Percentiles rank a stretch among this genome's conserved stretches.
Evolutionary conservation across 2,888 invertebrate species (phyloP).

Genomic region (Nipponacmea schrenckii): DNA sequence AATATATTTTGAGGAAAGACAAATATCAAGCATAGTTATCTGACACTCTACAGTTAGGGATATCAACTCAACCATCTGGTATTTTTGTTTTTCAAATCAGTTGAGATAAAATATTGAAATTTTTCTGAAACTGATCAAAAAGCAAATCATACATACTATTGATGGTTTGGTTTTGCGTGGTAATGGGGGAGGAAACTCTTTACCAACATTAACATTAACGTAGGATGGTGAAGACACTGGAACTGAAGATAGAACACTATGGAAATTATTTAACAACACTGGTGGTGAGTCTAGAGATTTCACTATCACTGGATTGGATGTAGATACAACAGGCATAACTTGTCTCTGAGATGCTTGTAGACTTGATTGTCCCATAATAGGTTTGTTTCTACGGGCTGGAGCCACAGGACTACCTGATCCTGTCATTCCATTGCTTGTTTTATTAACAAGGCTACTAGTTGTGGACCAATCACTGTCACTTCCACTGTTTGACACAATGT

Average conservation of each 20-base stretch:
- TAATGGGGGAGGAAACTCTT: slow-evolving; percentile 16
- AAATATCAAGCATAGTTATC: too few relatives aligned
- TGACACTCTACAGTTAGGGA: too few relatives aligned
- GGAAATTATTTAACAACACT: neutral
- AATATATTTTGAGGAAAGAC: neutral
- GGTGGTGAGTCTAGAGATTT: slow-evolving; percentile 10
- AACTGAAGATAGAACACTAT: neutral
- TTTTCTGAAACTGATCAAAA: too few relatives aligned
- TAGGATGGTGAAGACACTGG: neutral
- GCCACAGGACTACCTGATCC: slow-evolving; percentile 12
- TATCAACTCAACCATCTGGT: too few relatives aligned
- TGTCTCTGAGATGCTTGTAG: slow-evolving; percentile 29
- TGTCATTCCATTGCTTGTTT: neutral
- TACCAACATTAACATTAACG: neutral
- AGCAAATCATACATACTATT: slow-evolving; percentile 10
- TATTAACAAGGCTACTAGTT: neutral
- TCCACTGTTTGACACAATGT: neutral
- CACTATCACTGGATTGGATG: slow-evolving; percentile 3
- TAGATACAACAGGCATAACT: slow-evolving; percentile 33
- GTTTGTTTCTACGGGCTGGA: slow-evolving; percentile 37
- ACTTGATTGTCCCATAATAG: slow-evolving; percentile 50
- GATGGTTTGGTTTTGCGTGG: slow-evolving; percentile 16
- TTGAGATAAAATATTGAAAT: too few relatives aligned
- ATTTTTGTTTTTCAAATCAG: too few relatives aligned
- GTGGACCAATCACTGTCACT: slow-evolving; percentile 12